Evolutionary conservation across 2,113 vertebrate genomes (phyloP), one percentile per base, ranked within the genome.

Genomic region (Oryzias celebensis): DNA sequence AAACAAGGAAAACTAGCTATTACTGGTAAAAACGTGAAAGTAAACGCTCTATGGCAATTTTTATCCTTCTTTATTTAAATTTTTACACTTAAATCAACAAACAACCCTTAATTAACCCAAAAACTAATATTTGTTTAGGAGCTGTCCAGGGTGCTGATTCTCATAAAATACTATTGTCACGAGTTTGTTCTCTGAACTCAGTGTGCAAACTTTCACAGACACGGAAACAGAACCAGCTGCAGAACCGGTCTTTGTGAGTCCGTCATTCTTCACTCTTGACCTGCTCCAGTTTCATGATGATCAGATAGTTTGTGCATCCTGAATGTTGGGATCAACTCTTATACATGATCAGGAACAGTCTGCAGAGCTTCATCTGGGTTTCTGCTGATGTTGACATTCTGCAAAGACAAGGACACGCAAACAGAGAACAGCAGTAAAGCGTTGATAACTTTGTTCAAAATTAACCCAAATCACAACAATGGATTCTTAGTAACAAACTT

Each of bases 371-470:
- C 95, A 0, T 91, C 87, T 0, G 91, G 62, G 0, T 91, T 83
- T 61, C 93, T 91, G 67, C 81, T 90, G 62, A 94, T 46, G 24
- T 91, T 85, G 0, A 96, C 92, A 7, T 95, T 90, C 91, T 91
- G 71, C n/a, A 80, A 63, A 22, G 49, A 43, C 28, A 76, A 44
- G 14, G 46, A 58, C 23, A 68, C 0, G 70, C 52, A 46, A 2
- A 49, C 13, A 20, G 20, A 14, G n/a, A 42, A 14, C 17, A 43
- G n/a, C 43, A 17, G 15, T 18, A 7, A 48, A 8, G 12, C 20
- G 46, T 20, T 18, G 18, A 2, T 10, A 10, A 48, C 7, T 18
- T 48, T 12, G 3, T 36, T 36, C 8, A 36, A 36, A 36, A 3
- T 36, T 2, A 36, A 2, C 36, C 36, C 12, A 8, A 36, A 12